These are phyloP conservation scores for Sakesphorus luctuosus DNA, from an alignment of 2,113 vertebrate genomes.

Conservation along the genomic window DNA sequence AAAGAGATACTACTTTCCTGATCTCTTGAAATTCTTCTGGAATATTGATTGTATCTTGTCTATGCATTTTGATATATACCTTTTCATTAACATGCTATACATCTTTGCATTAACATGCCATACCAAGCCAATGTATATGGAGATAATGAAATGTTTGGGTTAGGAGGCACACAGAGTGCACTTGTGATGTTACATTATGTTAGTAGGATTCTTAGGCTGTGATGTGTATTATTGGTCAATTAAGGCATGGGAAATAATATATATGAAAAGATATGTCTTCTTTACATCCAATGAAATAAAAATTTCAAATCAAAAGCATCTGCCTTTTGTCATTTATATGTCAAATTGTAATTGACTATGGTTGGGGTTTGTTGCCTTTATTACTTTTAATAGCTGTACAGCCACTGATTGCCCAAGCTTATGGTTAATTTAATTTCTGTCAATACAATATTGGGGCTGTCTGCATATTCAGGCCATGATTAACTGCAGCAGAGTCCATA, in stretches of 20 bases:
- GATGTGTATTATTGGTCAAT: constrained; percentile 53
- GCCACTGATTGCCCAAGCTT: constrained; percentile 85
- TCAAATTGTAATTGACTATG: constrained; percentile 84
- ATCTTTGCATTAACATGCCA: not conserved
- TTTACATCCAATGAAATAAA: constrained; percentile 66
- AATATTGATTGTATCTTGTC: not conserved
- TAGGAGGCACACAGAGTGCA: not conserved
- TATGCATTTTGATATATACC: not conserved
- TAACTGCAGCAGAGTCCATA: constrained; percentile 86
- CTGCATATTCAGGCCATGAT: constrained; percentile 87
- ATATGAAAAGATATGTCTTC: constrained; percentile 62
- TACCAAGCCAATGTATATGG: not conserved
- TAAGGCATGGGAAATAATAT: constrained; percentile 54
- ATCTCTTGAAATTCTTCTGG: not conserved
- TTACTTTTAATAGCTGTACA: constrained; percentile 88
- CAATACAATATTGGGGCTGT: constrained; percentile 90
- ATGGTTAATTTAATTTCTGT: constrained; percentile 92
- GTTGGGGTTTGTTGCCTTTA: constrained; percentile 85
- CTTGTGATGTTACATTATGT: constrained; percentile 16
- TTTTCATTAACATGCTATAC: not conserved
- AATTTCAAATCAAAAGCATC: constrained; percentile 75
- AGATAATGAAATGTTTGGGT: not conserved
- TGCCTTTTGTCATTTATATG: constrained; percentile 81
- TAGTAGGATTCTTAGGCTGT: not conserved
- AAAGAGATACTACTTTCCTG: not conserved